These are phyloP conservation scores for Todiramphus saurophagus DNA, from an alignment of 2,113 vertebrate species.

Conservation along the genomic window DNA sequence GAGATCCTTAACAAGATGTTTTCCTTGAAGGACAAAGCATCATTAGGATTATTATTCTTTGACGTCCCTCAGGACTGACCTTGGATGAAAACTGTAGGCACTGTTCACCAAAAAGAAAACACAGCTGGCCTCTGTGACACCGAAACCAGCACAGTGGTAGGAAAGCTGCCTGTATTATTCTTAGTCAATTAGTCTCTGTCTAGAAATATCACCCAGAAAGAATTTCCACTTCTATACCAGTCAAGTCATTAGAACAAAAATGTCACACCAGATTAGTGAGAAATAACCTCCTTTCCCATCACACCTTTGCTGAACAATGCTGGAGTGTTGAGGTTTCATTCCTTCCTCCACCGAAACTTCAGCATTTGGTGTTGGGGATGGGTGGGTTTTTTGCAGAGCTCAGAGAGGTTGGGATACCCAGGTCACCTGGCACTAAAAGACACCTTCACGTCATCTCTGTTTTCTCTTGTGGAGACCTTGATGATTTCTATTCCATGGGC, in stretches of 20 bases:
- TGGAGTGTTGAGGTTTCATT: neutral
- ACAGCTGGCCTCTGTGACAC: constrained; percentile 57
- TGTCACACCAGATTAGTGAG: neutral
- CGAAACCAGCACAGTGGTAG: constrained; percentile 14
- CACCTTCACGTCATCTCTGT: neutral
- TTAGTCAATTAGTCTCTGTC: constrained; percentile 53
- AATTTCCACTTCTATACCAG: neutral
- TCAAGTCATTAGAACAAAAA: constrained; percentile 37
- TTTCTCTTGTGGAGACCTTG: neutral
- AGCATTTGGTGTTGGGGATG: neutral
- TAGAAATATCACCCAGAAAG: constrained; percentile 45
- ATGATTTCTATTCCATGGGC: neutral
- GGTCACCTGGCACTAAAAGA: neutral
- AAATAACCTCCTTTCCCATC: neutral
- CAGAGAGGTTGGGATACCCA: neutral
- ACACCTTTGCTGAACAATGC: neutral
- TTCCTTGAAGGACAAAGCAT: constrained; percentile 2
- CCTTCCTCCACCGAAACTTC: neutral
- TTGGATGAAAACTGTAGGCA: constrained; percentile 42
- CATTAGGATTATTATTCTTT: constrained; percentile 37
- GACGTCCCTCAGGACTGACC: constrained; percentile 13
- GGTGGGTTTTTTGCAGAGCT: neutral
- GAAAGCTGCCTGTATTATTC: constrained; percentile 57
- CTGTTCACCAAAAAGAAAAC: constrained; percentile 54
- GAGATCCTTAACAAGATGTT: neutral